These are phyloP conservation scores for Setipinna tenuifilis DNA, from an alignment of 2,797 vertebrate genomes.

Conservation along the genomic window DNA sequence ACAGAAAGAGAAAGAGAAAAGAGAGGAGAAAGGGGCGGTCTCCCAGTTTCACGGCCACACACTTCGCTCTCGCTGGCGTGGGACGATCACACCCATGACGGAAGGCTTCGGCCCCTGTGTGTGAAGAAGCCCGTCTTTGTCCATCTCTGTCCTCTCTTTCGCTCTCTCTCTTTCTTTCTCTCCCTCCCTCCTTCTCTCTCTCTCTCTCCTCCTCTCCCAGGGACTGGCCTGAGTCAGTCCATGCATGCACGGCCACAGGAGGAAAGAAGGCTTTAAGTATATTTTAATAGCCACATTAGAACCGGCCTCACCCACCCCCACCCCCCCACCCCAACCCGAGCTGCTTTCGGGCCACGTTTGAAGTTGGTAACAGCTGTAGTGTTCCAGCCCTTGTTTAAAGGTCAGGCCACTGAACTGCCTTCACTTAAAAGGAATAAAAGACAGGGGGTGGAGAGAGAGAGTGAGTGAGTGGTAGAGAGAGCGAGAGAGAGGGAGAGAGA, in stretches of 20 bases:
- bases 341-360: slow-evolving; percentile 70
- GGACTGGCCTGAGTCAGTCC: slow-evolving; percentile 58
- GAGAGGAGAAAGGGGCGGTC: neutral
- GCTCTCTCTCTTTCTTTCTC: slow-evolving; percentile 49
- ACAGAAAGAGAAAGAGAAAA: neutral
- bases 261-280: slow-evolving; percentile 72
- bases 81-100: slow-evolving; percentile 63
- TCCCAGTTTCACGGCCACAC: neutral
- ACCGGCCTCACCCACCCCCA: neutral
- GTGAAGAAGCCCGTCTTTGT: slow-evolving; percentile 59
- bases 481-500: slow-evolving; percentile 27
- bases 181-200: slow-evolving; percentile 52
- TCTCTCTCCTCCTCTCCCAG: neutral
- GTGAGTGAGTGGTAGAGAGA: slow-evolving; percentile 37
- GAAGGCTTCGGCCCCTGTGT: slow-evolving; percentile 48
- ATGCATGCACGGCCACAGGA: slow-evolving; percentile 68
- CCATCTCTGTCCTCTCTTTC: slow-evolving; percentile 51
- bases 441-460: slow-evolving; percentile 55
- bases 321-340: neutral
- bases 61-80: slow-evolving; percentile 39
- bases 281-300: slow-evolving; percentile 79
- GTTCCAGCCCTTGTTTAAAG: slow-evolving; percentile 82
- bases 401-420: slow-evolving; percentile 75
- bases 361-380: slow-evolving; percentile 81
- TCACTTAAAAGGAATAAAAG: slow-evolving; percentile 76